Evolutionary conservation across 2,888 invertebrate genomes (phyloP), one percentile per base, ranked within the genome.

Genomic region (Lepidochrysops patricia): DNA sequence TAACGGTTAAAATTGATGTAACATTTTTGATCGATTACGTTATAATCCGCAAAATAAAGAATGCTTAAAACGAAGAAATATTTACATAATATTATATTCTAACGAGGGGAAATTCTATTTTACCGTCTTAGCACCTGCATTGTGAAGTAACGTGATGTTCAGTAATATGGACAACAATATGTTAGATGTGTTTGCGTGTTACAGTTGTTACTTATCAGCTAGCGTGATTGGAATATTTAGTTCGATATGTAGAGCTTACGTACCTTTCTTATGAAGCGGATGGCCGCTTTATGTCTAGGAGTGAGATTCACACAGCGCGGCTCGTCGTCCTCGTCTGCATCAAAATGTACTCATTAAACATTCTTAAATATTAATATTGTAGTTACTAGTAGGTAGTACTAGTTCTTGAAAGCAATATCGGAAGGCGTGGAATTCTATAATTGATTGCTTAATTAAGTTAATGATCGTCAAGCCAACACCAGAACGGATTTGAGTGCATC

Each of bases 181-280:
- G 43, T 43, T 15, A 19, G 2, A 2, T 23, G 19, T 43, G 43
- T 23, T 43, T 12, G 19, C 19, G 43, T 19, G 6, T 6, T 29
- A 19, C 23, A n/a, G n/a, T 23, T 43, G 19, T 43, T 43, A 43
- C 19, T 43, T 13, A 35, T 35, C 9, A 43, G 43, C 19, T 19
- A 43, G 19, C 19, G 43, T 43, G 23, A 19, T 23, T 19, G 12
- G 9, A 43, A 43, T 19, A 19, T 23, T 43, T 12, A 43, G 43
- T 9, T 43, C 7, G 43, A 19, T 23, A 43, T 9, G 43, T 9
- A 4, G 23, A 23, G 43, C 19, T 60, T 64, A 83, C 91, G 85
- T 91, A 96, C 96, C 94, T 97, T 97, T 87, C 98, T 91, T 80
- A 97, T 94, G 69, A 96, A 95, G 77, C 98, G 91, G 79, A 98